Evolutionary conservation across 1,140 invertebrate genomes (phyloP).

Genomic region (Aporrectodea caliginosa): DNA sequence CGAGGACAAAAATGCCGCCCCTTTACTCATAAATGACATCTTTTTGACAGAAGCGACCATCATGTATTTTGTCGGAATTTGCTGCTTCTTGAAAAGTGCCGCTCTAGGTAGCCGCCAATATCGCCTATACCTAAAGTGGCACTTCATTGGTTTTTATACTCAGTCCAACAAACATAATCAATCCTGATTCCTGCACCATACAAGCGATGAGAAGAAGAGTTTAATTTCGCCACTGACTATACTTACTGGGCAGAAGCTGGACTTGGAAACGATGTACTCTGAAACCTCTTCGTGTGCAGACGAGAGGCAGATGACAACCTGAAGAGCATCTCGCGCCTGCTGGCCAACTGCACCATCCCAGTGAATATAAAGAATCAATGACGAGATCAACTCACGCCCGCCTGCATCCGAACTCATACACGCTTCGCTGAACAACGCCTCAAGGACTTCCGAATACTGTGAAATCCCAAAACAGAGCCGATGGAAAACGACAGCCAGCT

Average conservation of each 20-base stretch:
- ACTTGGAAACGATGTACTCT: background rate
- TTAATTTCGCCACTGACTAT: too few species aligned
- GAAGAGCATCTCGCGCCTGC: slow-evolving; percentile 84
- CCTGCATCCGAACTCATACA: background rate
- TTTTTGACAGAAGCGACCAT: too few species aligned
- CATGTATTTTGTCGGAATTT: too few species aligned
- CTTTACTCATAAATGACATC: too few species aligned
- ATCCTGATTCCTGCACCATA: too few species aligned
- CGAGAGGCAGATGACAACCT: slow-evolving; percentile 88
- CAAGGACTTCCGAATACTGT: background rate
- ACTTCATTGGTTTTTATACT: too few species aligned
- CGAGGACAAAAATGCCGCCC: too few species aligned
- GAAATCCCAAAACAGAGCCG: background rate
- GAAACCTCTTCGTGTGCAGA: slow-evolving; percentile 66
- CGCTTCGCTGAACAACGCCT: background rate
- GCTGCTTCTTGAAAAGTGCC: too few species aligned
- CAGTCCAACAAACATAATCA: too few species aligned
- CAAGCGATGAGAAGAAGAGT: too few species aligned
- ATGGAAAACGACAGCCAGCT: background rate
- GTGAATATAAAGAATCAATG: slow-evolving; percentile 81
- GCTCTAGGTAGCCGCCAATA: too few species aligned
- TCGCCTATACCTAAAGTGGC: too few species aligned
- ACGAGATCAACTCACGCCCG: background rate
- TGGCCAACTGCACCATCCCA: slow-evolving; percentile 83
- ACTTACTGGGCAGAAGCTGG: background rate